Evolutionary conservation across 2,113 vertebrate genomes (phyloP), one percentile per base, ranked within the genome.

Genomic region (Hyla sarda): DNA sequence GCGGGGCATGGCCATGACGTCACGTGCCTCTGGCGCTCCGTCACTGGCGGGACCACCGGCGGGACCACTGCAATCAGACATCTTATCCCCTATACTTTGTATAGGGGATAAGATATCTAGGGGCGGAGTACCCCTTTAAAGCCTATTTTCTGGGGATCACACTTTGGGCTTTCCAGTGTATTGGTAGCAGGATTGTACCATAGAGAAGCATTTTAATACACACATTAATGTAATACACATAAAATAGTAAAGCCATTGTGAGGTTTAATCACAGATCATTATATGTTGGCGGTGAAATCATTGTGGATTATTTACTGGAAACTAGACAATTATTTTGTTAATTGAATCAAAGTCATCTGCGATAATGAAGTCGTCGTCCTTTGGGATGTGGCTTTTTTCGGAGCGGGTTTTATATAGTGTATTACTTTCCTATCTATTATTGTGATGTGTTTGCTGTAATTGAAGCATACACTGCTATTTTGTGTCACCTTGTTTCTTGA

Each of bases 241-340:
- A 28, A 25, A 19, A 52, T 2, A 9, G 5, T 6, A 25, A 28
- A 19, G 16, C 13, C 9, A 30, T 52, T 52, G 48, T 76, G 47
- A 52, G 25, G 50, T 32, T 52, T 76, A 52, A 76, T 76, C 52
- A 30, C 74, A 30, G n/a, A 9, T 76, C 19, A 52, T 76, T 76
- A 52, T 3, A 76, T 30, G 28, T 30, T 30, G 19, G 48, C 48
- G 11, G 48, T 32, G 9, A 75, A 47, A 48, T 17, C 25, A 21
- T 6, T 19, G 73, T 9, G 16, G 47, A 52, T 76, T 76, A 32
- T 76, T 76, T 76, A 76, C 48, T 76, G 25, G 2, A 52, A 76
- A 52, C 5, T 1, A 19, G 28, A 9, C 0, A 52, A 76, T 52
- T 52, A 52, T 52, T 28, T 9, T 50, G 13, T 52, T 76, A 76